A percentile compares a stretch with the other conserved stretches of the same genome.
These are phyloP conservation scores for Pogonomyrmex barbatus DNA, from an alignment of 1,140 invertebrate species.

Conservation along the genomic window DNA sequence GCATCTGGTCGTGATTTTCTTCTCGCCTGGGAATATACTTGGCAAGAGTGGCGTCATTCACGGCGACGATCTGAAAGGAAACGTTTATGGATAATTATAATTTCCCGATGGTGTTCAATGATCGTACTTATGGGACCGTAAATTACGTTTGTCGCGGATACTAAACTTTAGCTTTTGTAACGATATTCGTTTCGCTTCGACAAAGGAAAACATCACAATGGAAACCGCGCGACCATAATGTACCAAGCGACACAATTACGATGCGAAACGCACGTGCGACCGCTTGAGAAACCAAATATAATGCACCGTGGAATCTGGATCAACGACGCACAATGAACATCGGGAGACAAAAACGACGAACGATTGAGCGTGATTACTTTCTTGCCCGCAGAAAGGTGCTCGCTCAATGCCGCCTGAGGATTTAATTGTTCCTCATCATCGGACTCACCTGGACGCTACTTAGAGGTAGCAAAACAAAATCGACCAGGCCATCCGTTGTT, in stretches of 20 bases:
- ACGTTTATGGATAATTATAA: conserved; percentile 57
- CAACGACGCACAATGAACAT: conserved; percentile 42
- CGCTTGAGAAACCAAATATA: conserved; percentile 32
- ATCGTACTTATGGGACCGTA: conserved; percentile 9
- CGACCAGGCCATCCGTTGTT: conserved; percentile 65
- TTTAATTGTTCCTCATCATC: conserved; percentile 33
- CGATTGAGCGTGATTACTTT: background rate
- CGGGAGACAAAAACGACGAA: conserved; percentile 21
- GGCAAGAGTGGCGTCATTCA: conserved; percentile 80
- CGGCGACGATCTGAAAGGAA: conserved; percentile 77
- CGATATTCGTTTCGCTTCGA: conserved; percentile 41
- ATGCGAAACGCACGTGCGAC: conserved; percentile 30
- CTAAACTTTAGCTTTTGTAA: background rate
- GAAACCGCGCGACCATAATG: conserved; percentile 24
- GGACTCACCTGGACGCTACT: conserved; percentile 79
- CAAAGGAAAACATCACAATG: conserved; percentile 46
- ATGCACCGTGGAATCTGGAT: conserved; percentile 44
- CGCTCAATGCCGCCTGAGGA: conserved; percentile 27
- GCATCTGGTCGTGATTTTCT: conserved; percentile 87
- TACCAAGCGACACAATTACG: conserved; percentile 18
- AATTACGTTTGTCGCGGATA: conserved; percentile 32
- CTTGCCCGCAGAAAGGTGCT: background rate
- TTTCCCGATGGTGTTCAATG: conserved; percentile 25
- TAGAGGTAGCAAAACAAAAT: conserved; percentile 77
- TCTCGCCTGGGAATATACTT: conserved; percentile 85